phyloP scores from a whole-genome alignment of 2,797 vertebrate species.

The Falco novaeseelandiae region DNA sequence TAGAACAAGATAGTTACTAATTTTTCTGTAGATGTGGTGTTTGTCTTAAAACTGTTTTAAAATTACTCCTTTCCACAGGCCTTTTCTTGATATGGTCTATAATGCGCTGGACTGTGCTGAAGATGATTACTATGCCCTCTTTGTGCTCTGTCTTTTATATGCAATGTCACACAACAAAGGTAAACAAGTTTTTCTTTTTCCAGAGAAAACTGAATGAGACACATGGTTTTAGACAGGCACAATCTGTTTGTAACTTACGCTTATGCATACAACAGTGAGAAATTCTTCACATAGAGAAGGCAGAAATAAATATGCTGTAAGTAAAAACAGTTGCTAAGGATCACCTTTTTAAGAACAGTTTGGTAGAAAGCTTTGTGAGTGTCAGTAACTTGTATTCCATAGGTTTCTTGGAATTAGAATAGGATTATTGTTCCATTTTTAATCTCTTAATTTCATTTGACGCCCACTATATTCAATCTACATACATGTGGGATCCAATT shows the following conservation, averaged over 20 bases:
- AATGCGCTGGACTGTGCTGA: constrained; percentile 88
- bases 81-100: constrained; percentile 97
- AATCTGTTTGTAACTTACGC: background rate
- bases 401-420: background rate
- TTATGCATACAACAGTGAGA: background rate
- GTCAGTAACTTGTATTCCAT: background rate
- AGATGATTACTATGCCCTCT: constrained; percentile 94
- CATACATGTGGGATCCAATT: background rate
- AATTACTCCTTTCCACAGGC: constrained; percentile 74
- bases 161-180: constrained; percentile 97
- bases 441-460: background rate
- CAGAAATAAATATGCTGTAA: background rate
- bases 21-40: background rate
- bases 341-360: background rate
- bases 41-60: background rate
- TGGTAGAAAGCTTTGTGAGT: background rate
- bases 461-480: background rate
- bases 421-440: background rate
- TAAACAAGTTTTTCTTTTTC: constrained; percentile 44
- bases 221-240: background rate
- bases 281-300: background rate
- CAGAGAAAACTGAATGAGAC: background rate
- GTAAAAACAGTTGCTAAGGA: background rate
- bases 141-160: constrained; percentile 95
- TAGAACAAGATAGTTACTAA: background rate